These are phyloP conservation scores for Pachydiplax longipennis DNA, from an alignment of 2,888 invertebrate species.

Conservation along the genomic window DNA sequence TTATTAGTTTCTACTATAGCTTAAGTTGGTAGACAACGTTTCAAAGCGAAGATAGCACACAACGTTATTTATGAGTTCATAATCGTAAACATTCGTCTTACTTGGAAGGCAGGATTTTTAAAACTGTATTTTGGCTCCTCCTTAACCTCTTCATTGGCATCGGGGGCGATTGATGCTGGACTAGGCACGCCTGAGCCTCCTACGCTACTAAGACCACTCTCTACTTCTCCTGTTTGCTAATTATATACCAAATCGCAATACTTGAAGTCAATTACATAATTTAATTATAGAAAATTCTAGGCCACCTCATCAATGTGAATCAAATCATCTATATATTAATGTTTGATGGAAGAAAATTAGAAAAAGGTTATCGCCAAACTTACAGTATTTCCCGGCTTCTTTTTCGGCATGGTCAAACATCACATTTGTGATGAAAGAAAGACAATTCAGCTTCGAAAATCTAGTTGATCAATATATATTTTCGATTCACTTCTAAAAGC, in stretches of 20 bases:
- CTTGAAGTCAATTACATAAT: too few relatives aligned
- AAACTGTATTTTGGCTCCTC: slow-evolving; percentile 30
- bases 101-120: slow-evolving; percentile 15
- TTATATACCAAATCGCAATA: background rate
- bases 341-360: background rate
- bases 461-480: too few relatives aligned
- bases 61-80: too few relatives aligned
- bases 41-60: too few relatives aligned
- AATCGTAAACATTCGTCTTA: background rate
- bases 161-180: slow-evolving; percentile 42
- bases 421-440: too few relatives aligned
- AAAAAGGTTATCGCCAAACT: background rate
- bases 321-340: background rate
- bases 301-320: background rate
- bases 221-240: slow-evolving; percentile 29
- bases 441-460: too few relatives aligned
- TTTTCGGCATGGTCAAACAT: background rate
- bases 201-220: slow-evolving; percentile 33
- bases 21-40: too few relatives aligned
- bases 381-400: background rate
- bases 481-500: too few relatives aligned
- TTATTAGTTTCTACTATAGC: too few relatives aligned
- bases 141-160: slow-evolving; percentile 7
- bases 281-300: background rate
- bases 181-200: slow-evolving; percentile 37